phyloP scores from a whole-genome alignment of 1,140 invertebrate genomes.

The Pseudomyrmex gracilis region DNA sequence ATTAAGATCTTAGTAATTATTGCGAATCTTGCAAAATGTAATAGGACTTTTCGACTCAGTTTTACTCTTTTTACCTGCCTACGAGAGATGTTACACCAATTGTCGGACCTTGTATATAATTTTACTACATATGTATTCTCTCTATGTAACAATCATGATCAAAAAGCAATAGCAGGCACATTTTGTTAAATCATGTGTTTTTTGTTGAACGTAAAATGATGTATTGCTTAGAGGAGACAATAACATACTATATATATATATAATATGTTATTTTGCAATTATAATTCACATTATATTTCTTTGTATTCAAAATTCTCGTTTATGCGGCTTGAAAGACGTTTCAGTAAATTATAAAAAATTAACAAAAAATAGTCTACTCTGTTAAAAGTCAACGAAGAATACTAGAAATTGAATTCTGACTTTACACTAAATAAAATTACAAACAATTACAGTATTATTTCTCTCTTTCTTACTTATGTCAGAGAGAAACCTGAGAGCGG shows the following conservation, averaged over 20 bases:
- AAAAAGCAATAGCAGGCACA: conserved; percentile 6
- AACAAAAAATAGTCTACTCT: conserved; percentile 51
- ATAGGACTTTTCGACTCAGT: neutral
- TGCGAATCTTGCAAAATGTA: too few species aligned
- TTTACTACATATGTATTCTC: neutral
- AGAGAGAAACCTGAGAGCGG: too few species aligned
- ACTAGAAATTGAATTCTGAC: conserved; percentile 70
- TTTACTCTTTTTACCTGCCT: too few species aligned
- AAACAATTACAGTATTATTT: conserved; percentile 36
- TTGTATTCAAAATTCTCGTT: conserved; percentile 12
- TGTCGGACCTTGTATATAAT: too few species aligned
- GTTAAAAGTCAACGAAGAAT: conserved; percentile 27
- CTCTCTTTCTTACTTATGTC: neutral
- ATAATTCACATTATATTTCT: conserved; percentile 27
- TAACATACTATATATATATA: conserved; percentile 18
- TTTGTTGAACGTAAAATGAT: conserved; percentile 18
- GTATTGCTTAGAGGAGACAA: neutral
- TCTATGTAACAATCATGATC: conserved; percentile 44
- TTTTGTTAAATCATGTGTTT: conserved; percentile 6
- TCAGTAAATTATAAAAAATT: conserved; percentile 51
- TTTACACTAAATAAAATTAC: conserved; percentile 56
- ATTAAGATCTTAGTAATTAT: too few species aligned
- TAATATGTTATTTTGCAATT: conserved; percentile 10
- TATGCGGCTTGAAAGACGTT: conserved; percentile 34
- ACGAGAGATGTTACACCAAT: too few species aligned